phyloP scores from a whole-genome alignment of 2,797 vertebrate species.

The Gobio occitaniae region DNA sequence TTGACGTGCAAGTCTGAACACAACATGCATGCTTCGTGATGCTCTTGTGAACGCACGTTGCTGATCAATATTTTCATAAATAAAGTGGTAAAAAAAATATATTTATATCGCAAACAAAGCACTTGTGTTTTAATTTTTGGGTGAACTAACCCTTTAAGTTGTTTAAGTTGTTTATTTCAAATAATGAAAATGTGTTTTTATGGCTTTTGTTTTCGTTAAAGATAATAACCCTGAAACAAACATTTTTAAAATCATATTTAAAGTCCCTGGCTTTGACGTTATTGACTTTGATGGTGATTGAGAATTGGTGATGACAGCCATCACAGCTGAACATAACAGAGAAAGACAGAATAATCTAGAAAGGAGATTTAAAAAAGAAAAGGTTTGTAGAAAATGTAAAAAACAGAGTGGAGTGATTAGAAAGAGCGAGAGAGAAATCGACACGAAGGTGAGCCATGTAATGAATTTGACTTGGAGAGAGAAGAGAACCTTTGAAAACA shows the following conservation, averaged over 20 bases:
- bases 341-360: not conserved
- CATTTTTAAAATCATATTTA: not conserved
- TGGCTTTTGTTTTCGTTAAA: not conserved
- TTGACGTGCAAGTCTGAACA: no score
- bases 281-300: not conserved
- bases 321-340: constrained; percentile 3
- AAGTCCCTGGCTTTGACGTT: not conserved
- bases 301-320: not conserved
- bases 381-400: not conserved
- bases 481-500: constrained; percentile 46
- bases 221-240: not conserved
- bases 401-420: not conserved
- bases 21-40: no score
- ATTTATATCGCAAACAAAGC: no score
- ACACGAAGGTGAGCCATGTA: constrained; percentile 29
- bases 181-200: not conserved
- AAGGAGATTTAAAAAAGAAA: not conserved
- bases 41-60: no score
- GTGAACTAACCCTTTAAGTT: no score
- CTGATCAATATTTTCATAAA: no score
- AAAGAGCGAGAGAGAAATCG: not conserved
- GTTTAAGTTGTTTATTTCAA: not conserved
- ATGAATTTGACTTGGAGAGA: constrained; percentile 50
- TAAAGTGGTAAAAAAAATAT: no score
- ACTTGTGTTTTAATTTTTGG: no score